Percentiles rank a stretch among this genome's conserved stretches.
Evolutionary conservation across 2,888 invertebrate species (phyloP).

Genomic region (Eubasilissa splendida): DNA sequence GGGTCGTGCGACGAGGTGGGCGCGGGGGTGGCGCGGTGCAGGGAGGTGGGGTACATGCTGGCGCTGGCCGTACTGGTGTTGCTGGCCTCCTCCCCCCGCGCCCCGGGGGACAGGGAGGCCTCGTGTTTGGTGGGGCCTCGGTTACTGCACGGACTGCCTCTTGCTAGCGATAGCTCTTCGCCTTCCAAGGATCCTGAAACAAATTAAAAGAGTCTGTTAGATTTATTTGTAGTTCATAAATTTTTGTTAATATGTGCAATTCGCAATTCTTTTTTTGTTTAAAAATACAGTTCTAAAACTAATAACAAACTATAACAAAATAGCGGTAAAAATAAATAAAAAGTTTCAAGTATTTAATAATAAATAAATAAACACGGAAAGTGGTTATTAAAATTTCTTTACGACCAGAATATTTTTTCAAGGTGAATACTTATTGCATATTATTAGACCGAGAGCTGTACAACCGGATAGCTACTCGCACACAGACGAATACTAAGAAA

Average conservation of each 20-base stretch:
- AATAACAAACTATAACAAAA: neutral
- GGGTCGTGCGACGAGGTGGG: slow-evolving; percentile 71
- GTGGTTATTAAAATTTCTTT: too few relatives aligned
- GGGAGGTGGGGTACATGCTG: slow-evolving; percentile 72
- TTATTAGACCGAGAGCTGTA: neutral
- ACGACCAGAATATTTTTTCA: too few relatives aligned
- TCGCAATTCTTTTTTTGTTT: neutral
- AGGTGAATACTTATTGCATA: neutral
- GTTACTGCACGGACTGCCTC: slow-evolving; percentile 71
- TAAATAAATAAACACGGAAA: too few relatives aligned
- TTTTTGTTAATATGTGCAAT: neutral
- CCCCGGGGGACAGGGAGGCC: slow-evolving; percentile 77
- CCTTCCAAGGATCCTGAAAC: slow-evolving; percentile 85
- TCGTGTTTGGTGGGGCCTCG: slow-evolving; percentile 74
- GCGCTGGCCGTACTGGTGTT: slow-evolving; percentile 79
- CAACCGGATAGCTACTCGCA: neutral
- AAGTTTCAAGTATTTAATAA: too few relatives aligned
- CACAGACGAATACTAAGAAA: neutral
- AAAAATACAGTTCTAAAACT: neutral
- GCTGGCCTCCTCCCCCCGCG: slow-evolving; percentile 83
- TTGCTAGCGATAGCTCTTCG: slow-evolving; percentile 82
- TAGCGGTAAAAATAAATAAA: neutral
- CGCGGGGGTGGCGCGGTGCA: slow-evolving; percentile 67
- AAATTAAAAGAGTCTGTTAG: neutral
- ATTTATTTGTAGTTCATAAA: neutral